These are phyloP conservation scores for Argya squamiceps DNA, from an alignment of 2,797 vertebrate species.

Conservation along the genomic window DNA sequence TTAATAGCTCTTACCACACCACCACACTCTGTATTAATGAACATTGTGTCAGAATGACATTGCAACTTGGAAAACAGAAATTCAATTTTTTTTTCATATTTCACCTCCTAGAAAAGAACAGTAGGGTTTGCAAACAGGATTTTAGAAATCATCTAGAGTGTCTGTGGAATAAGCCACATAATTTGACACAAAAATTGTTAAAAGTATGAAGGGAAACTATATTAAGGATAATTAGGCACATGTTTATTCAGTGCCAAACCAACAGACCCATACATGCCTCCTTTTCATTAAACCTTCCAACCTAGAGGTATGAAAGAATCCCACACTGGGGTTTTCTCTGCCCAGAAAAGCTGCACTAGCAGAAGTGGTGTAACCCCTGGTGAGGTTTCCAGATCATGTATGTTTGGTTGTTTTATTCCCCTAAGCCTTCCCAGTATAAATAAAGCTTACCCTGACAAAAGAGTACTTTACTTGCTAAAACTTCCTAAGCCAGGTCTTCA, in stretches of 20 bases:
- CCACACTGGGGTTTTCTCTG: neutral
- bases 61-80: neutral
- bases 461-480: neutral
- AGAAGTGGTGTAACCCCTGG: neutral
- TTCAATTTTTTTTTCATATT: neutral
- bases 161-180: neutral
- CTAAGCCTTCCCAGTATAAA: conserved; percentile 17
- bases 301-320: neutral
- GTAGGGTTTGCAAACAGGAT: neutral
- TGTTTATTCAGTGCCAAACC: neutral
- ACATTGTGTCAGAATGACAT: neutral
- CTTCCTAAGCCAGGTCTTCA: conserved; percentile 6
- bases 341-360: neutral
- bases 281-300: neutral
- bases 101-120: neutral
- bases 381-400: conserved; percentile 14
- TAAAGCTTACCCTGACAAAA: conserved; percentile 11
- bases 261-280: neutral
- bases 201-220: neutral
- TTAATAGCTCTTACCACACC: conserved; percentile 38
- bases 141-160: neutral
- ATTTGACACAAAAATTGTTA: neutral
- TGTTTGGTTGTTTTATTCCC: neutral
- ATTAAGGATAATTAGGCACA: neutral
- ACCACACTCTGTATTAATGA: neutral